Percentiles rank a stretch among this genome's conserved stretches.
Conservation (phyloP, 2,888 invertebrate genomes). For the Gortyna flavago region DNA sequence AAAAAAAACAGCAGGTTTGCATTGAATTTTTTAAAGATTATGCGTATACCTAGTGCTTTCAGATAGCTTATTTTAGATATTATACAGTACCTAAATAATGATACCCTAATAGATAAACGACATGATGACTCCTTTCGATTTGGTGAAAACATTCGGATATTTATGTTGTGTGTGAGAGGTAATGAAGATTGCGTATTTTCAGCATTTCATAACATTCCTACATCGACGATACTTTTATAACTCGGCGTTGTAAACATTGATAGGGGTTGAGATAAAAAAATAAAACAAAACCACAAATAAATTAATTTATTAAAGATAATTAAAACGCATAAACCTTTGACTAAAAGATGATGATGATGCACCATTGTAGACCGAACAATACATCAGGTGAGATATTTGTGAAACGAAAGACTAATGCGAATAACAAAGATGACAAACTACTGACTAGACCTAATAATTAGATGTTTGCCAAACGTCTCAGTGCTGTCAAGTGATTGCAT, state of each 20-base stretch:
- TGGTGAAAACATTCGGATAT: not conserved
- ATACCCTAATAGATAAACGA: too few relatives aligned
- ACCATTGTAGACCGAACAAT: not conserved
- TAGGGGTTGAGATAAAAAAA: constrained; percentile 30
- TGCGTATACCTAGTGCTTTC: not conserved
- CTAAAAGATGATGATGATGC: not conserved
- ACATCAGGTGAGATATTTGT: not conserved
- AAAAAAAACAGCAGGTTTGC: not conserved
- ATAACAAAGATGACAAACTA: not conserved
- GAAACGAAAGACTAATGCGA: not conserved
- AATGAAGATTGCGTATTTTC: not conserved
- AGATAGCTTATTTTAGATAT: not conserved
- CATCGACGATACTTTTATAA: not conserved
- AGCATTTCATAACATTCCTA: too few relatives aligned
- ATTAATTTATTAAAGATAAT: constrained; percentile 53
- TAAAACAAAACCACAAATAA: constrained; percentile 60
- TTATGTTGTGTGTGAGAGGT: not conserved
- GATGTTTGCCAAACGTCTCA: constrained; percentile 14
- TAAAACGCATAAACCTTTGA: not conserved
- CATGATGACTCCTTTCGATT: not conserved
- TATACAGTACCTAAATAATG: not conserved
- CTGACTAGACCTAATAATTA: constrained; percentile 19
- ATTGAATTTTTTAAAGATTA: not conserved
- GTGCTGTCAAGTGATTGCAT: constrained; percentile 41
- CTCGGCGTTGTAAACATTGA: not conserved